A percentile compares a stretch with the other conserved stretches of the same genome.
Evolutionary conservation across 2,888 invertebrate genomes (phyloP).

Genomic region (Thymelicus acteon): DNA sequence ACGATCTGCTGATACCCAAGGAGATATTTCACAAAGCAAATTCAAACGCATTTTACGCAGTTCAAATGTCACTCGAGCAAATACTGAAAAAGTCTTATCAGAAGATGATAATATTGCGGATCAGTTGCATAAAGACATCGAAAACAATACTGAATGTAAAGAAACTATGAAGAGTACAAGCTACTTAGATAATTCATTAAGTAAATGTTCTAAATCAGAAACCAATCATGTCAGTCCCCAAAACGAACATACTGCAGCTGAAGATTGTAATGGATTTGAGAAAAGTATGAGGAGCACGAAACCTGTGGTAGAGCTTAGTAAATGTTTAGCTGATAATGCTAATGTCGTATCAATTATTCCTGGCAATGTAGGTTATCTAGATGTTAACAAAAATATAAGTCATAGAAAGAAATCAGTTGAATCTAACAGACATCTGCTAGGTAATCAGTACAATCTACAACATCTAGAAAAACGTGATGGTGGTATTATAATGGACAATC

Average conservation of each 20-base stretch:
- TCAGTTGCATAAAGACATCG: neutral
- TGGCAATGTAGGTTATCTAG: neutral
- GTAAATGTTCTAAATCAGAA: neutral
- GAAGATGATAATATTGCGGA: neutral
- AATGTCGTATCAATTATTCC: slow-evolving; percentile 1
- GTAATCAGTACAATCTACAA: neutral
- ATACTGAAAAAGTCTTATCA: neutral
- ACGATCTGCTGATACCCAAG: slow-evolving; percentile 47
- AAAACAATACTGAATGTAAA: neutral
- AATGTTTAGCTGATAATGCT: slow-evolving; percentile 5
- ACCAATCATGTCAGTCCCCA: neutral
- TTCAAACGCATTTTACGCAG: slow-evolving; percentile 60
- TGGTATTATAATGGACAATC: neutral
- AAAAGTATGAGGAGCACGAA: neutral
- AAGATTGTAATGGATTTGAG: neutral
- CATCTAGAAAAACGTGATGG: neutral
- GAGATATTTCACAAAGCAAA: slow-evolving; percentile 20
- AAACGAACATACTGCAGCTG: neutral
- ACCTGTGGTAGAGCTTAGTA: slow-evolving; percentile 1
- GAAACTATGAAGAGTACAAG: neutral
- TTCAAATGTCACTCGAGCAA: slow-evolving; percentile 39
- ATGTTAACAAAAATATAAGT: slow-evolving; percentile 1
- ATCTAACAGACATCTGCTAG: neutral
- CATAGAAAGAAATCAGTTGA: neutral
- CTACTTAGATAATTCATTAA: neutral